phyloP scores from a whole-genome alignment of 2,888 invertebrate species.

The Dynastes hyllus region DNA sequence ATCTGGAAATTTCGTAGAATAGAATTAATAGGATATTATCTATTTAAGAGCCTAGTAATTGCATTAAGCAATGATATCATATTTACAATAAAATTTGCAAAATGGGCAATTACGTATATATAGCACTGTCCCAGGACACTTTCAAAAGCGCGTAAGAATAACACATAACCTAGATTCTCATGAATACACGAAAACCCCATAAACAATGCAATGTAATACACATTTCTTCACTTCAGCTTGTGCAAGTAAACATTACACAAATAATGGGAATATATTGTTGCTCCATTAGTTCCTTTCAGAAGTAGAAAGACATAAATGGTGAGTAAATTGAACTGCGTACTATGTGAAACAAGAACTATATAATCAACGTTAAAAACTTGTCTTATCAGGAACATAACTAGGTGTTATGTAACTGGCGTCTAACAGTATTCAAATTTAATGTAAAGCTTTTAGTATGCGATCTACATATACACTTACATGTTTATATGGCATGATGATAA shows the following conservation, averaged over 20 bases:
- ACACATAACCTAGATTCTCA: conserved; percentile 32
- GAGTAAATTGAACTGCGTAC: conserved; percentile 34
- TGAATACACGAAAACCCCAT: conserved; percentile 34
- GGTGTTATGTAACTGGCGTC: conserved; percentile 29
- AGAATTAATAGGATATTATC: too few species aligned
- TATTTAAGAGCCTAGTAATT: background rate
- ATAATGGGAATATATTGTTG: conserved; percentile 51
- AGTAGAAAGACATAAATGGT: conserved; percentile 29
- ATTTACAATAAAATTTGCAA: background rate
- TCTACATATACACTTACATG: background rate
- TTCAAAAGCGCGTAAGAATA: conserved; percentile 37
- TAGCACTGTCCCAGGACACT: conserved; percentile 2
- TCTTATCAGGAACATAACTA: conserved; percentile 24
- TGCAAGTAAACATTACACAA: conserved; percentile 44
- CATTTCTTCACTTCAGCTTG: conserved; percentile 44
- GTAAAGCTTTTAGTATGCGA: background rate
- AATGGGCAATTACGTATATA: background rate
- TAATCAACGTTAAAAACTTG: conserved; percentile 30
- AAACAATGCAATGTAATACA: conserved; percentile 47
- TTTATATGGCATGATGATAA: too few species aligned
- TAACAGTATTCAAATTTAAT: conserved; percentile 28
- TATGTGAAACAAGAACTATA: conserved; percentile 22
- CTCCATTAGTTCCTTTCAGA: conserved; percentile 46
- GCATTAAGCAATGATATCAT: background rate
- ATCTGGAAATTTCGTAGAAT: too few species aligned